These are phyloP conservation scores for Malthinus seriepunctatus DNA, from an alignment of 2,888 invertebrate genomes.

Conservation along the genomic window DNA sequence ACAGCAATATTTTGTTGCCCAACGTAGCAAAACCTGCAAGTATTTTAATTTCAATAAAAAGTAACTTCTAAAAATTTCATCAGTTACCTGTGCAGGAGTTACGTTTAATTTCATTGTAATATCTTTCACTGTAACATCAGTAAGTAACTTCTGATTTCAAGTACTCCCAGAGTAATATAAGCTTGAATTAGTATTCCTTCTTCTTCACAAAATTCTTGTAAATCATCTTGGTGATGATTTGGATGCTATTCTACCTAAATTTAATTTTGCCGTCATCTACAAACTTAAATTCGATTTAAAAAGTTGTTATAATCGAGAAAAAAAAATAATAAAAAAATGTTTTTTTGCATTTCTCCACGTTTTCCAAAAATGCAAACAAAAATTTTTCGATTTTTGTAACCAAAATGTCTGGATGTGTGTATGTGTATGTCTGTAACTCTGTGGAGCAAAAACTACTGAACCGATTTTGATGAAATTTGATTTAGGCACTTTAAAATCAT, in stretches of 20 bases:
- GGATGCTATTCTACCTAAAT: conserved; percentile 80
- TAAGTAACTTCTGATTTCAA: conserved; percentile 58
- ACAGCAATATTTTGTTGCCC: conserved; percentile 76
- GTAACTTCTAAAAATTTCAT: not conserved
- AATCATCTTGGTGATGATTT: conserved; percentile 65
- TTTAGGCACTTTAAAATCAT: too few relatives aligned
- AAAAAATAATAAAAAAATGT: too few relatives aligned
- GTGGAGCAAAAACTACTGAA: too few relatives aligned
- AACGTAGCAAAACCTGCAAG: conserved; percentile 64
- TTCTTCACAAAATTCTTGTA: conserved; percentile 65
- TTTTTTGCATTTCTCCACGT: too few relatives aligned
- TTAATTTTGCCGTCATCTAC: not conserved
- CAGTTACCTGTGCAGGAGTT: conserved; percentile 61
- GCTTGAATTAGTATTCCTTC: conserved; percentile 76
- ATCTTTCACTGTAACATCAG: conserved; percentile 61
- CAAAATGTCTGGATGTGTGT: too few relatives aligned
- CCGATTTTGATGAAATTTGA: too few relatives aligned
- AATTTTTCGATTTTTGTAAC: too few relatives aligned
- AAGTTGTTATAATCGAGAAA: too few relatives aligned
- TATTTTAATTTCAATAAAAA: not conserved
- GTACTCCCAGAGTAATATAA: conserved; percentile 75
- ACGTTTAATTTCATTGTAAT: conserved; percentile 64
- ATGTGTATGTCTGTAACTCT: too few relatives aligned
- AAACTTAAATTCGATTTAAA: too few relatives aligned
- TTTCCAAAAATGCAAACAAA: too few relatives aligned